phyloP scores from a whole-genome alignment of 2,113 vertebrate species.

The Myotis lucifugus region DNA sequence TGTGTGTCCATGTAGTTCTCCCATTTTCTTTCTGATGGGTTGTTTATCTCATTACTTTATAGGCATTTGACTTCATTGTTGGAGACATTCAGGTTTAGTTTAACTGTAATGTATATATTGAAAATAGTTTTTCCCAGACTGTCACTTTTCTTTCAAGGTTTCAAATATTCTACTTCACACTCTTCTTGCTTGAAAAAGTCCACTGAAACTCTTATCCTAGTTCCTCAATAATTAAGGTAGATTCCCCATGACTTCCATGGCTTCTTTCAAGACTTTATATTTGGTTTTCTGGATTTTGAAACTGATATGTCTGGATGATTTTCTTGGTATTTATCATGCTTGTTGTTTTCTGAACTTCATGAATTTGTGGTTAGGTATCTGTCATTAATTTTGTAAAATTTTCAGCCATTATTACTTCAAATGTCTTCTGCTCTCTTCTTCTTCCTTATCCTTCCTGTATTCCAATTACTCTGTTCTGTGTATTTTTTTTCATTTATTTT shows the following conservation, averaged over 20 bases:
- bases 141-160: background rate
- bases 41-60: background rate
- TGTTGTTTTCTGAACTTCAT: background rate
- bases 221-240: background rate
- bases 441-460: background rate
- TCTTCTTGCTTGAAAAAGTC: background rate
- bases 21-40: background rate
- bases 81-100: background rate
- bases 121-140: background rate
- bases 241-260: background rate
- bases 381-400: background rate
- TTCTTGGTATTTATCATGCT: background rate
- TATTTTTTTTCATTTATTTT: background rate
- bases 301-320: background rate
- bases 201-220: background rate
- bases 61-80: background rate
- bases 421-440: background rate
- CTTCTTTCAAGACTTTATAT: background rate
- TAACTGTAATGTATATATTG: background rate
- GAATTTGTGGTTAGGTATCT: background rate
- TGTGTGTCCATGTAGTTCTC: too few species aligned
- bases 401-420: background rate
- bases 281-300: background rate
- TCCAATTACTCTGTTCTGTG: background rate
- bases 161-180: background rate